Conservation (phyloP, 2,113 vertebrate genomes). For the Cheirogaleus medius region DNA sequence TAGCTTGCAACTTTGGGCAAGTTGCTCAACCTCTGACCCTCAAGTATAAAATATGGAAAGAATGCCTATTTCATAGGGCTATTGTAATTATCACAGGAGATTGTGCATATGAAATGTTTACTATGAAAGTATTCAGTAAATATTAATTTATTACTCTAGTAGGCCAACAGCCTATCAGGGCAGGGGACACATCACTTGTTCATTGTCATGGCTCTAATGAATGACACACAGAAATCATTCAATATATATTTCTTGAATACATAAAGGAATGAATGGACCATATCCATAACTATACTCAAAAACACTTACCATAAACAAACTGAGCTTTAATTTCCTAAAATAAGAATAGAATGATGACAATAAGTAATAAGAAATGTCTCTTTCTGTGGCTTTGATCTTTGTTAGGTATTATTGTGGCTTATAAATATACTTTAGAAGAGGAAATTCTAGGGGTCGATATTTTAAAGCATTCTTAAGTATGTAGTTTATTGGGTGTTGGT, state of each 20-base stretch:
- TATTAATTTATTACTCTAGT: background rate
- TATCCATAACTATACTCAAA: background rate
- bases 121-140: background rate
- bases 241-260: background rate
- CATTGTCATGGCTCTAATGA: background rate
- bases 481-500: background rate
- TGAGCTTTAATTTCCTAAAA: background rate
- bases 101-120: background rate
- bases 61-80: background rate
- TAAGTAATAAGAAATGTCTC: background rate
- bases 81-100: rapidly evolving
- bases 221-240: background rate
- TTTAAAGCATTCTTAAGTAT: background rate
- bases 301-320: background rate
- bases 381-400: background rate
- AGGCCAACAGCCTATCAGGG: background rate
- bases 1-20: background rate
- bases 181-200: background rate
- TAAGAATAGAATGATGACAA: background rate
- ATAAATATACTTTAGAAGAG: background rate
- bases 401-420: background rate
- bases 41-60: background rate
- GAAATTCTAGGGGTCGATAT: background rate
- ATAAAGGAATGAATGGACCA: background rate
- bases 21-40: background rate